Percentiles rank a stretch among this genome's conserved stretches.
These are phyloP conservation scores for Sarcoramphus papa DNA, from an alignment of 2,797 vertebrate species.

Conservation along the genomic window DNA sequence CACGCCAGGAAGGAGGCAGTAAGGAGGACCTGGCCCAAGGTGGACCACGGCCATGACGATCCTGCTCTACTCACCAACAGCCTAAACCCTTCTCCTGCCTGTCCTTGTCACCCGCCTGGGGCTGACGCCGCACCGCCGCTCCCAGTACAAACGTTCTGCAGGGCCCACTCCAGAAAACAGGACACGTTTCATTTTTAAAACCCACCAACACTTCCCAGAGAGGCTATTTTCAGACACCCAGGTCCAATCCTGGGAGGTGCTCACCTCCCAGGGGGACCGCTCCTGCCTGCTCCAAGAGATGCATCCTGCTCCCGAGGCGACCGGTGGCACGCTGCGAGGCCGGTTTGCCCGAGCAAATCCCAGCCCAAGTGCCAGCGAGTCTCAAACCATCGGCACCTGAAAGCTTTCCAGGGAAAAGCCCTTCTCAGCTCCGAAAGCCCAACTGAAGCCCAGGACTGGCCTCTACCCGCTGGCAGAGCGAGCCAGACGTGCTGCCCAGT, in stretches of 20 bases:
- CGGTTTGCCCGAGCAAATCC: background rate
- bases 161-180: background rate
- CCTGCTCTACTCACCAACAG: background rate
- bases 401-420: background rate
- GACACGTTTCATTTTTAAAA: background rate
- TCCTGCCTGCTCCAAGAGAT: background rate
- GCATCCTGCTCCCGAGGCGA: background rate
- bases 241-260: background rate
- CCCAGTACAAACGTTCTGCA: background rate
- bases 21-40: background rate
- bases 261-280: background rate
- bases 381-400: background rate
- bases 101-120: fast-evolving
- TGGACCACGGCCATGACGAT: background rate
- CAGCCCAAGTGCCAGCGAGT: fast-evolving
- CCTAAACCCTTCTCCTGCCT: background rate
- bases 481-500: fast-evolving
- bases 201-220: background rate
- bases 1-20: background rate
- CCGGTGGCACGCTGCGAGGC: fast-evolving
- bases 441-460: background rate
- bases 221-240: background rate
- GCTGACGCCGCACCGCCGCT: fast-evolving
- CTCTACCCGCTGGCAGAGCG: background rate
- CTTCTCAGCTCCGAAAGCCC: background rate